Percentiles rank a stretch among this genome's conserved stretches.
phyloP scores from a whole-genome alignment of 2,113 vertebrate genomes.

The Leiothrix lutea region DNA sequence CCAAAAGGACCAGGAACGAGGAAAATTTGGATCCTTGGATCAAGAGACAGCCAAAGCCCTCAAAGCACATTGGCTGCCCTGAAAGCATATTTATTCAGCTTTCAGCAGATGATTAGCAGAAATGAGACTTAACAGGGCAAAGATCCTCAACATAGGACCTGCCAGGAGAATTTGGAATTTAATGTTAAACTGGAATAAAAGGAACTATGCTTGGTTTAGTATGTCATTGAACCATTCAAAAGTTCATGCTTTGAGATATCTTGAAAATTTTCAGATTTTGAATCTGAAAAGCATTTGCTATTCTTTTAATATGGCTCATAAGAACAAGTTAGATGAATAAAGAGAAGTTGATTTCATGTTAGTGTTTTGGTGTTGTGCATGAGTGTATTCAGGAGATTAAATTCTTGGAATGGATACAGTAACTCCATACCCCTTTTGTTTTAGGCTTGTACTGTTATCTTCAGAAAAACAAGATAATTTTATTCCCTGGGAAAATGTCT shows the following conservation, averaged over 20 bases:
- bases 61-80: conserved; percentile 8
- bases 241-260: not conserved
- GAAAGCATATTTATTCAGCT: conserved; percentile 46
- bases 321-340: not conserved
- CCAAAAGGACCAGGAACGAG: not conserved
- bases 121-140: conserved; percentile 1
- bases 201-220: not conserved
- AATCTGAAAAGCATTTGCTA: not conserved
- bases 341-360: not conserved
- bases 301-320: not conserved
- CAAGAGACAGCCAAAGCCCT: conserved; percentile 35
- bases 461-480: not conserved
- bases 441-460: not conserved
- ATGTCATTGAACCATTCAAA: not conserved
- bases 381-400: not conserved
- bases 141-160: not conserved
- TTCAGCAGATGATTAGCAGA: conserved; percentile 49
- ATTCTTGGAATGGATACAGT: not conserved
- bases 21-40: conserved; percentile 15
- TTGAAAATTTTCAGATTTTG: not conserved
- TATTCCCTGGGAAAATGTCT: not conserved
- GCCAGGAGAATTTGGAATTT: conserved; percentile 4
- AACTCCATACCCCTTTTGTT: not conserved
- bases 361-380: not conserved
- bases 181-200: not conserved